Evolutionary conservation across 2,888 invertebrate genomes (phyloP).

Genomic region (Drosophila macrospina): DNA sequence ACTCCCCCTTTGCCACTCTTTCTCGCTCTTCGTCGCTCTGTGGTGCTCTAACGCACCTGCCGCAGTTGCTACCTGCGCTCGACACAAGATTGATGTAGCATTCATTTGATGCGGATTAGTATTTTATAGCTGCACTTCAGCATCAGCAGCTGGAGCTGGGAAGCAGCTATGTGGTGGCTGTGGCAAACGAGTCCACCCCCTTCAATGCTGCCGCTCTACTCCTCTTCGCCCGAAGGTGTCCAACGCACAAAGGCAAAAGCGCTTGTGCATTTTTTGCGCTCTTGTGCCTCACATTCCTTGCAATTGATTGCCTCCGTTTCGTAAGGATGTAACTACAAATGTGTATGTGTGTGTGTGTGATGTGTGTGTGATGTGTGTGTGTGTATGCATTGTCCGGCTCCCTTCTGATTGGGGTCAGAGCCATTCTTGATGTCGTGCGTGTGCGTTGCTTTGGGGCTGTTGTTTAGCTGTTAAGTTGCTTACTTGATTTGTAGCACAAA

Average conservation of each 20-base stretch:
- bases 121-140: conserved; percentile 81
- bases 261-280: conserved; percentile 64
- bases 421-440: conserved; percentile 47
- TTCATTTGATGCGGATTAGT: conserved; percentile 82
- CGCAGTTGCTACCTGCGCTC: conserved; percentile 55
- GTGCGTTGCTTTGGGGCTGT: conserved; percentile 57
- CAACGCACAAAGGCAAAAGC: conserved; percentile 55
- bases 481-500: conserved; percentile 79
- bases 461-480: conserved; percentile 81
- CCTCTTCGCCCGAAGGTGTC: conserved; percentile 39
- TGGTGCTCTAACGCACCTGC: conserved; percentile 29
- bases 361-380: conserved; percentile 19
- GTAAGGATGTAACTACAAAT: conserved; percentile 41
- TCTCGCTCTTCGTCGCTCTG: neutral
- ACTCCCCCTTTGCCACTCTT: neutral
- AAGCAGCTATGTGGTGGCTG: neutral
- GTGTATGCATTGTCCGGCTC: conserved; percentile 45
- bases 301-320: conserved; percentile 74
- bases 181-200: neutral
- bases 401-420: conserved; percentile 24
- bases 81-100: conserved; percentile 79
- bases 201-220: neutral
- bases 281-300: conserved; percentile 70
- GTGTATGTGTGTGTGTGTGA: conserved; percentile 5
- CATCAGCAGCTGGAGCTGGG: conserved; percentile 29